A percentile compares a stretch with the other conserved stretches of the same genome.
These are phyloP conservation scores for Mamestra brassicae DNA, from an alignment of 2,888 invertebrate genomes.

Conservation along the genomic window DNA sequence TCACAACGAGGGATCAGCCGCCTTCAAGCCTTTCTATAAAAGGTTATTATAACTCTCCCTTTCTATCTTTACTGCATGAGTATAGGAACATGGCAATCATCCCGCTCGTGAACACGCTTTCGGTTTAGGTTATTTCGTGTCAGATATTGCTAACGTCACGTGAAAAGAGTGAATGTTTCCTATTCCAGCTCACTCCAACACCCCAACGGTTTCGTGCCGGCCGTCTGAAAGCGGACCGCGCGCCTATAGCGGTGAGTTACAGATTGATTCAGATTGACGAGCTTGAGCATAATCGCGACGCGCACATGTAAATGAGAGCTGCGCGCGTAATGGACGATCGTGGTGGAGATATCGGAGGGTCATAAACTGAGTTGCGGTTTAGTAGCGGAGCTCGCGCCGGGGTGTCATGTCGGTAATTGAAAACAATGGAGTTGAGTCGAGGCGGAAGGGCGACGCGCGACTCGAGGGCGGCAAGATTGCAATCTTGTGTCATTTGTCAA, in stretches of 20 bases:
- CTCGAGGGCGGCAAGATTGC: slow-evolving; percentile 92
- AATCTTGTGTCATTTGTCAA: slow-evolving; percentile 95
- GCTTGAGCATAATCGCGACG: slow-evolving; percentile 70
- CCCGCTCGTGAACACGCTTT: slow-evolving; percentile 43
- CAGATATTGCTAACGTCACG: slow-evolving; percentile 73
- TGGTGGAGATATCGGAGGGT: slow-evolving; percentile 84
- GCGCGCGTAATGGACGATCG: slow-evolving; percentile 84
- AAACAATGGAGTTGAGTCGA: slow-evolving; percentile 88
- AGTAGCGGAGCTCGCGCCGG: slow-evolving; percentile 83
- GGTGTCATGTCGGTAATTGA: slow-evolving; percentile 90
- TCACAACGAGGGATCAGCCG: slow-evolving; percentile 91
- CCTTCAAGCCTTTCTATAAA: slow-evolving; percentile 97
- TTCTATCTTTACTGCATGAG: slow-evolving; percentile 26
- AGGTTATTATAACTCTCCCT: slow-evolving; percentile 91
- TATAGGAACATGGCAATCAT: slow-evolving; percentile 34
- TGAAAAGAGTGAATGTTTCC: slow-evolving; percentile 85
- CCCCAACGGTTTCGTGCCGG: slow-evolving; percentile 94
- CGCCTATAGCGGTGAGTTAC: slow-evolving; percentile 83
- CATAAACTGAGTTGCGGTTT: slow-evolving; percentile 87
- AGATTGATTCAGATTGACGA: slow-evolving; percentile 83
- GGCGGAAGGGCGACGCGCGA: slow-evolving; percentile 83
- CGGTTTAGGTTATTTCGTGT: slow-evolving; percentile 59
- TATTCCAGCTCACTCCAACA: slow-evolving; percentile 93
- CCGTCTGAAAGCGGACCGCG: slow-evolving; percentile 92
- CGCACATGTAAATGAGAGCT: slow-evolving; percentile 81